phyloP scores from a whole-genome alignment of 1,140 invertebrate species.

The Oncopodura yosiiana region DNA sequence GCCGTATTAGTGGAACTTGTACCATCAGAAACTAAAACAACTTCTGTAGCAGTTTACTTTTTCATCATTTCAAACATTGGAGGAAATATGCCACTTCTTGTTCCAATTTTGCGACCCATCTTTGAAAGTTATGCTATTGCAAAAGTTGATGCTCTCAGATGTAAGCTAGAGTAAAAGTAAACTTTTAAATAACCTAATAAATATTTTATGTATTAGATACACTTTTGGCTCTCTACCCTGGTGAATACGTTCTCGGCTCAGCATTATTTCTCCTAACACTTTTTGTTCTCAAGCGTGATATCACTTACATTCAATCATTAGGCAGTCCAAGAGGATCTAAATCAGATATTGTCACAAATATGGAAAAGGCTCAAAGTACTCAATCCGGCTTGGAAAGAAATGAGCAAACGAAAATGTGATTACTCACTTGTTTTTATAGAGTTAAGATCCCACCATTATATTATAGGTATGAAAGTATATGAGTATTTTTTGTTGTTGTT shows the following conservation, averaged over 20 bases:
- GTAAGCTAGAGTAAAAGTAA: constrained; percentile 3
- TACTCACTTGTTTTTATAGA: no score
- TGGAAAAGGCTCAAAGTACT: constrained; percentile 6
- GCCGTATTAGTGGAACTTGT: constrained; percentile 38
- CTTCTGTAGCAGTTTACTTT: constrained; percentile 37
- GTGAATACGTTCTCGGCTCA: constrained; percentile 40
- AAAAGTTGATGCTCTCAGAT: constrained; percentile 18
- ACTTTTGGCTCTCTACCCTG: constrained; percentile 41
- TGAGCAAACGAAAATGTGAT: not conserved
- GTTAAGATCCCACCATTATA: no score
- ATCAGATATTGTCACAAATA: constrained; percentile 10
- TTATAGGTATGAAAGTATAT: no score
- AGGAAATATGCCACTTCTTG: constrained; percentile 32
- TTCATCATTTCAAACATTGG: constrained; percentile 40
- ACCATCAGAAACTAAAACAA: constrained; percentile 34
- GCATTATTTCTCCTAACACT: constrained; percentile 40
- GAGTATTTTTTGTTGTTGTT: no score
- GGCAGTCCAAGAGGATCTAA: not conserved
- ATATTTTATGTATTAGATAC: constrained; percentile 36
- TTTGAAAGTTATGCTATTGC: constrained; percentile 11
- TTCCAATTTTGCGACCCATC: constrained; percentile 1
- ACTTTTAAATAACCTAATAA: not conserved
- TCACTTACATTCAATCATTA: constrained; percentile 20
- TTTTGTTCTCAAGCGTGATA: constrained; percentile 38
- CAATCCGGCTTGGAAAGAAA: not conserved